Base-by-base conservation (phyloP, 2,888 invertebrate species). In the Geophilus truncorum region DNA sequence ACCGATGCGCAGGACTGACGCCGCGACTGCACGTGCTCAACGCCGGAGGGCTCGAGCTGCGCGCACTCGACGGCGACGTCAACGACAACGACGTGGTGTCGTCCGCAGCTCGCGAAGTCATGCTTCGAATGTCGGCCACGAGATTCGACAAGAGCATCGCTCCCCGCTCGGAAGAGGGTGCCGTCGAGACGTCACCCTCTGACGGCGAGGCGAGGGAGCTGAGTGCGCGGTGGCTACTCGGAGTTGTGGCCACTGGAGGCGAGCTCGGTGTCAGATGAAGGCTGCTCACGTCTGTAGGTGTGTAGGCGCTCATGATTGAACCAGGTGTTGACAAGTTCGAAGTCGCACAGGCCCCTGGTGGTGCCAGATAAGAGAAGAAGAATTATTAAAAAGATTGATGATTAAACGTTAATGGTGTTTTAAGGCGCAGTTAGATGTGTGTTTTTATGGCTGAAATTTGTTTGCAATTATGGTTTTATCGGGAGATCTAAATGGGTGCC, bases 161-260 rank as follows among this genome's bases (percentile, higher is more conserved):
- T 15, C 51, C 45, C 2, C 25, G 57, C 25, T 28, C 23, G 21
- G 75, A 32, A 12, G 32, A 80, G 7, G 80, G 36, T 23, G 40
- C 25, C n/a, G 25, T 25, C n/a, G 45, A 40, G 4, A n/a, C 15
- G n/a, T 23, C 45, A n/a, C 25, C 25, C 2, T 23, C 51, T 0
- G 25, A 15, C 40, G 30, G 30, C 25, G 81, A 76, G 7, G 81
- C 40, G 25, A 81, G 21, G 32, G 80, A 76, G 77, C 81, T 81
- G 10, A 81, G 28, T 21, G 80, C 23, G 0, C 75, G 80, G n/a
- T 80, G 79, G 15, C 81, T 81, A 12, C 80, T 80, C 12, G 81
- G 81, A n/a, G 81, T 81, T 15, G 81, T 81, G 36, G 81, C 81
- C 81, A 81, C 79, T 28, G 81, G 81, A 75, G 81, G 81, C 18